These are phyloP conservation scores for Chrysopilus asiliformis DNA, from an alignment of 2,888 invertebrate genomes.

Conservation along the genomic window DNA sequence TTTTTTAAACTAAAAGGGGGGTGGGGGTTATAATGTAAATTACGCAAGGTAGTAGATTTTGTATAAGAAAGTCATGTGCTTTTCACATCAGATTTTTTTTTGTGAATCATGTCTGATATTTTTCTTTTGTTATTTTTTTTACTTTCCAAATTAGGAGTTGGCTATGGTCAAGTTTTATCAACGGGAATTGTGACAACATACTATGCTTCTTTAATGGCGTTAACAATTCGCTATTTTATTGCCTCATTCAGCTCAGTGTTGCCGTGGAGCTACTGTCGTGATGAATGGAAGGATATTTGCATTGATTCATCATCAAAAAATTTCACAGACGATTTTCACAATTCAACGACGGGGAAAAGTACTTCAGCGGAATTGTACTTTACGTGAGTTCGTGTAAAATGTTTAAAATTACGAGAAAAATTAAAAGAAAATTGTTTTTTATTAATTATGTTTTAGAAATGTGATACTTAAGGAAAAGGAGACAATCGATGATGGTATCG, in stretches of 20 bases:
- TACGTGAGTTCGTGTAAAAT: constrained; percentile 23
- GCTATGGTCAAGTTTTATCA: constrained; percentile 42
- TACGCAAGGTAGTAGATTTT: too few relatives aligned
- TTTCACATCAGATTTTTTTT: too few relatives aligned
- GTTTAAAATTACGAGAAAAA: background rate
- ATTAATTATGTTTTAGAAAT: constrained; percentile 31
- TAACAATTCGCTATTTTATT: constrained; percentile 48
- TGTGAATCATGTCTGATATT: too few relatives aligned
- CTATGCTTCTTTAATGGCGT: constrained; percentile 52
- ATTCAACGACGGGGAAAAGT: constrained; percentile 11
- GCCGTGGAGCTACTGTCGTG: constrained; percentile 49
- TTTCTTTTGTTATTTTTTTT: background rate
- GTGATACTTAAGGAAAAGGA: constrained; percentile 39
- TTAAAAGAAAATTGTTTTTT: too few relatives aligned
- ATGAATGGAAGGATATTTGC: constrained; percentile 41
- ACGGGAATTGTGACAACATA: constrained; percentile 47
- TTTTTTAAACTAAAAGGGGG: too few relatives aligned
- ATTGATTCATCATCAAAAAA: constrained; percentile 17
- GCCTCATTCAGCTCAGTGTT: constrained; percentile 45
- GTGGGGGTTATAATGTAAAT: too few relatives aligned
- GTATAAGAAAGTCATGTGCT: too few relatives aligned
- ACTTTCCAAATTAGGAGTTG: constrained; percentile 40
- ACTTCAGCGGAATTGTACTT: constrained; percentile 36
- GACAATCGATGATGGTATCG: constrained; percentile 41
- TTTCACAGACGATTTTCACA: too few relatives aligned